Percentiles rank a stretch among this genome's conserved stretches.
phyloP scores from a whole-genome alignment of 2,113 vertebrate genomes.

The Microcebus griseorufus region DNA sequence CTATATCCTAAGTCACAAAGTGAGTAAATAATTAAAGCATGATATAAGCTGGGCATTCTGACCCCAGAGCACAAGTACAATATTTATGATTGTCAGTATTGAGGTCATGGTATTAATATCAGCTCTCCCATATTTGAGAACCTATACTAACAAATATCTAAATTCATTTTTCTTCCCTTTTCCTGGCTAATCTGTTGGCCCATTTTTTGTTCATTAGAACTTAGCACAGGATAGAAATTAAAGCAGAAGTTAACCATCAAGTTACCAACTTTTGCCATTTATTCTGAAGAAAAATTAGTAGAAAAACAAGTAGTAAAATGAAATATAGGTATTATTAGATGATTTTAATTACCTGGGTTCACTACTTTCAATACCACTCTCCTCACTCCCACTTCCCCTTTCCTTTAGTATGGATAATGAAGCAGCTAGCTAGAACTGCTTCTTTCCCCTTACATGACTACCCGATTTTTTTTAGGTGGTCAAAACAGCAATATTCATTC shows the following conservation, averaged over 20 bases:
- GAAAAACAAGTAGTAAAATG: not conserved
- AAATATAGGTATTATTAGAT: not conserved
- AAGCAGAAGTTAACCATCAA: conserved; percentile 24
- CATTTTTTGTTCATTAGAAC: not conserved
- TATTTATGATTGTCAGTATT: not conserved
- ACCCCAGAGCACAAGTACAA: not conserved
- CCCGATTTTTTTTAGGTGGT: not conserved
- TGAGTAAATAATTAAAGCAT: not conserved
- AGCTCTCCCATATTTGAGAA: not conserved
- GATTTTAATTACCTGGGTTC: not conserved
- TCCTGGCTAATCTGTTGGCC: not conserved
- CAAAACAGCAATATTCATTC: not conserved
- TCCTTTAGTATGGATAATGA: not conserved
- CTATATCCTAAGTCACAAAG: not conserved
- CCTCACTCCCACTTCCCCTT: not conserved
- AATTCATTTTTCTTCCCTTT: conserved; percentile 23
- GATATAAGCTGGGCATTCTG: not conserved
- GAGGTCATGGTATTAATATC: not conserved
- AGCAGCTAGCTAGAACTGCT: not conserved
- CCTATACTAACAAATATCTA: not conserved
- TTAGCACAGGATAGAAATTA: conserved; percentile 10
- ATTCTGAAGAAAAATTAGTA: conserved; percentile 27
- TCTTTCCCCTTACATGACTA: not conserved
- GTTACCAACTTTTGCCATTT: not conserved
- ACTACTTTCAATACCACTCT: not conserved